These are phyloP conservation scores for Psephotus haematonotus DNA, from an alignment of 2,113 vertebrate species.

Conservation along the genomic window DNA sequence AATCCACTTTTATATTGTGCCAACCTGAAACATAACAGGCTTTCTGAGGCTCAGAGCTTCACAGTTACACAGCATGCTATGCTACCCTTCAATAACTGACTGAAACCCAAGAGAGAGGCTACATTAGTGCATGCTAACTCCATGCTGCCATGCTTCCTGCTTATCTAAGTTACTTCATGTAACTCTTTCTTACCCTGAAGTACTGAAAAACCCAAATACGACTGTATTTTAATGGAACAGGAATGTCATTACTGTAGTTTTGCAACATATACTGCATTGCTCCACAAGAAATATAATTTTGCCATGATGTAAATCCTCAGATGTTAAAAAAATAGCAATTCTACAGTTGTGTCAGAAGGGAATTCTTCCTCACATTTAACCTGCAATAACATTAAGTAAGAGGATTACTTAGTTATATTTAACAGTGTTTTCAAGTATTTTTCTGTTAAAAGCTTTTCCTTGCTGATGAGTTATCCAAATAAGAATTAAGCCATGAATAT, in stretches of 20 bases:
- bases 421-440: neutral
- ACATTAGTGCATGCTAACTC: neutral
- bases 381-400: neutral
- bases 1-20: neutral
- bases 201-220: neutral
- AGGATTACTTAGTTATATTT: neutral
- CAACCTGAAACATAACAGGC: neutral
- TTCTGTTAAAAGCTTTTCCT: neutral
- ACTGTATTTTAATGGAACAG: neutral
- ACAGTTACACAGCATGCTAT: neutral
- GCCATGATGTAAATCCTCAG: neutral
- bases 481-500: neutral
- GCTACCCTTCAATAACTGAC: neutral
- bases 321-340: neutral
- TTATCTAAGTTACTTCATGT: neutral
- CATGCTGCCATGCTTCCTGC: neutral
- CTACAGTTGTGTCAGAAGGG: neutral
- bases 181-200: neutral
- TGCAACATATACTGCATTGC: neutral
- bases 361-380: neutral
- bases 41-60: neutral
- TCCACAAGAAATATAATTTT: neutral
- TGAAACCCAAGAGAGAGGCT: neutral
- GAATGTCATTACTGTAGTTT: neutral
- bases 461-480: neutral